Percentiles rank a stretch among this genome's conserved stretches.
phyloP scores from a whole-genome alignment of 2,797 vertebrate species.

The Manis pentadactyla region DNA sequence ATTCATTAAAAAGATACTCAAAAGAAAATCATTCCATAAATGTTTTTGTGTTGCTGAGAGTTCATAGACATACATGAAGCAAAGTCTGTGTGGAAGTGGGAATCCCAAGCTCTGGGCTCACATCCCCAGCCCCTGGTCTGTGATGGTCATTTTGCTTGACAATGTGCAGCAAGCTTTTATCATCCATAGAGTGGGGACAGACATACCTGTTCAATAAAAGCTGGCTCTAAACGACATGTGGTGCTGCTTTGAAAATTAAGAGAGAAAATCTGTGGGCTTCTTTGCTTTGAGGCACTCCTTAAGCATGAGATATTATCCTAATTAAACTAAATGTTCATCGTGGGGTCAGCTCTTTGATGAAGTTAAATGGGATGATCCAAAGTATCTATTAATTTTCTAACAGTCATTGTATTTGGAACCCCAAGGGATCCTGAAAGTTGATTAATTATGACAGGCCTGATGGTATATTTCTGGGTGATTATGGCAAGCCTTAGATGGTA shows the following conservation, averaged over 20 bases:
- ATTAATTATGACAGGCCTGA: conserved; percentile 44
- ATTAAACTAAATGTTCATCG: conserved; percentile 51
- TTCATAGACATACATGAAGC: neutral
- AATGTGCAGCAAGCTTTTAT: neutral
- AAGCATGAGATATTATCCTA: conserved; percentile 27
- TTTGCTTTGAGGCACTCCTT: conserved; percentile 54
- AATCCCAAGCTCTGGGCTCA: neutral
- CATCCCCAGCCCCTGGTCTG: neutral
- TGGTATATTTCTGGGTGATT: conserved; percentile 42
- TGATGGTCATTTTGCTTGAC: neutral
- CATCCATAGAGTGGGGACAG: neutral
- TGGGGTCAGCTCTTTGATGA: conserved; percentile 56
- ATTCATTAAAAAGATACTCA: conserved; percentile 15
- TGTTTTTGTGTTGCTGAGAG: neutral
- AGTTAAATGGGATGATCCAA: neutral
- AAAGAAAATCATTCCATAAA: neutral
- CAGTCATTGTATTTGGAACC: neutral
- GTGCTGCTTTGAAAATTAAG: neutral
- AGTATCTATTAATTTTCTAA: conserved; percentile 45
- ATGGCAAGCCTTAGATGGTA: conserved; percentile 35
- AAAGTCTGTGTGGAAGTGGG: neutral
- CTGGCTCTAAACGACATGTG: neutral
- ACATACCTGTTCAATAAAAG: neutral
- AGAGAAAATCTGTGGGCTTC: neutral
- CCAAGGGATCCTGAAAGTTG: neutral